Conservation (phyloP, 2,888 invertebrate species). For the Pyralis farinalis region DNA sequence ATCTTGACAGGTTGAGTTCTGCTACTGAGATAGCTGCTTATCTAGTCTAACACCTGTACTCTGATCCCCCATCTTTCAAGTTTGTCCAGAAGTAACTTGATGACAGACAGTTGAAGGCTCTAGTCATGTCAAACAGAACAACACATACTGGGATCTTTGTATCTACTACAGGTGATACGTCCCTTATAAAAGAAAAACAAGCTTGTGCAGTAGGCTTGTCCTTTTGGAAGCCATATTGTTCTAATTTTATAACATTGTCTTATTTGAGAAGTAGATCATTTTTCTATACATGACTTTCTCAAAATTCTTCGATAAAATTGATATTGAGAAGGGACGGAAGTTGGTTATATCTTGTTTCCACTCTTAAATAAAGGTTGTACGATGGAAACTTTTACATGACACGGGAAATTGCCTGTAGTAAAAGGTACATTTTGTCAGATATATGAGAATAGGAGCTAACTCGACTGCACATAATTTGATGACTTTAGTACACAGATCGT, state of each 20-base stretch:
- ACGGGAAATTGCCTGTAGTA: slow-evolving; percentile 2
- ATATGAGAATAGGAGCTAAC: slow-evolving; percentile 1
- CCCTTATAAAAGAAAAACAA: neutral
- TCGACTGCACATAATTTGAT: slow-evolving; percentile 7
- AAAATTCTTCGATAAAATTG: slow-evolving; percentile 5
- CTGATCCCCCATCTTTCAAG: no score
- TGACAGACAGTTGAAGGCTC: no score
- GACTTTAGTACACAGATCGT: no score
- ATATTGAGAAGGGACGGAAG: slow-evolving; percentile 3
- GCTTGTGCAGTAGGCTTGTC: neutral
- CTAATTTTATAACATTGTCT: neutral
- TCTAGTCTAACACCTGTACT: no score
- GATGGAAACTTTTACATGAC: slow-evolving; percentile 4
- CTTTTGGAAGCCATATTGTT: neutral
- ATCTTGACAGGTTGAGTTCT: no score
- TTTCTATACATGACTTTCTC: neutral
- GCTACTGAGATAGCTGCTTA: no score
- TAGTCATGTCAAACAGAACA: no score
- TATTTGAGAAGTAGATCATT: neutral
- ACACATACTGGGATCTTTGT: no score
- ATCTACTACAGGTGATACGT: no score
- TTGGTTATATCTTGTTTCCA: slow-evolving; percentile 1
- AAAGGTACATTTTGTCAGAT: slow-evolving; percentile 7
- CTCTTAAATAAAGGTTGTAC: slow-evolving; percentile 9
- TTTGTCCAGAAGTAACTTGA: no score